Base-by-base conservation (phyloP, 2,797 vertebrate species). In the Ctenochaetus hawaiiensis region DNA sequence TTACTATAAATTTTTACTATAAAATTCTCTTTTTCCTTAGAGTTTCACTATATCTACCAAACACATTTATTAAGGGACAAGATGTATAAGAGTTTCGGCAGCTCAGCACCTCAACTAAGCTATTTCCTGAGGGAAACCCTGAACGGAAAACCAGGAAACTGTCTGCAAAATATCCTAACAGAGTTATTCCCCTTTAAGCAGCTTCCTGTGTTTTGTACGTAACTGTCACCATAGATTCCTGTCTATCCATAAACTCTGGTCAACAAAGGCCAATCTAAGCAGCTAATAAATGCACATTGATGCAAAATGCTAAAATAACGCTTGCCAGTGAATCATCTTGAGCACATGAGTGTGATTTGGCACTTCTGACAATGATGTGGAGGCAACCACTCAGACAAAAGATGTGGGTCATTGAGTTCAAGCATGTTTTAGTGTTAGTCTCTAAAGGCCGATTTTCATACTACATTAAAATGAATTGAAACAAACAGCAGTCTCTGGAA, bases 61-160 rank as follows among this genome's bases (percentile, higher is more conserved):
- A 53, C 9, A 12, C 44, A 39, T 57, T 0, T n/a, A 54, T 45
- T 11, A 9, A 8, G 16, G 49, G 3, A 57, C 0, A 0, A 49
- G 41, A 56, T 30, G 39, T 48, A 41, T 61, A 44, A 39, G 49
- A 11, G 56, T 60, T n/a, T 49, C 34, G 16, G 23, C 51, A 54
- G 12, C 26, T 67, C 34, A 44, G 11, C 18, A 16, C 43, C 39
- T 52, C 74, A 39, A 49, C 20, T 17, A 16, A 78, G 77, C 52
- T 8, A 10, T 53, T 69, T 72, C 59, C 63, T 67, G 14, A 11
- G 56, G 56, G 65, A 80, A 78, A 78, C 75, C 22, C 26, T 54
- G 63, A 61, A 39, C 16, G 61, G 22, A 17, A 53, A 80, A 74
- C 34, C 79, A 86, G 86, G 89, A 89, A 90, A 79, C 66, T 0